phyloP scores from a whole-genome alignment of 2,888 invertebrate species.

The Alentia gelatinosa region DNA sequence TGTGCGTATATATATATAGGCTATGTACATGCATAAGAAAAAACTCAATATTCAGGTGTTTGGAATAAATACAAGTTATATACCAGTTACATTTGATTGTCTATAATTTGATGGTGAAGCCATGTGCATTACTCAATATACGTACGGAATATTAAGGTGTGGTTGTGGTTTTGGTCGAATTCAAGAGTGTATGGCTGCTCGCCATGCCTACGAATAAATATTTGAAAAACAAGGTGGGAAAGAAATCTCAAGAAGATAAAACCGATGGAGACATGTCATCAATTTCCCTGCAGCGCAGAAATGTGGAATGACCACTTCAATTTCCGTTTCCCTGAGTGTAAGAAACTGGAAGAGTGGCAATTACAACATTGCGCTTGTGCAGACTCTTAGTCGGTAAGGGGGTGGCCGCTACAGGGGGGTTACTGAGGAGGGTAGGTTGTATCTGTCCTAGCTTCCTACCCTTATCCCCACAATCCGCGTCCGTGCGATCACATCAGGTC shows the following conservation, averaged over 20 bases:
- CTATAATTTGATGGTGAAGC: no score
- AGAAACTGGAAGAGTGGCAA: constrained; percentile 30
- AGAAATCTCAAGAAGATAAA: background rate
- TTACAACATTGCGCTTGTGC: background rate
- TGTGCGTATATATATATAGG: no score
- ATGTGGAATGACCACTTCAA: constrained; percentile 40
- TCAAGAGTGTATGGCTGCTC: background rate
- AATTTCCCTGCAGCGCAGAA: background rate
- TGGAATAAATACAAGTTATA: no score
- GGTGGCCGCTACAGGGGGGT: background rate
- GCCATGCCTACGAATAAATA: background rate
- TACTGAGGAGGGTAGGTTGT: background rate
- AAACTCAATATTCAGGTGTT: no score
- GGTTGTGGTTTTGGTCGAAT: no score
- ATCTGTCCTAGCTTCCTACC: background rate
- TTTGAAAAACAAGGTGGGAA: background rate
- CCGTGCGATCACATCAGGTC: background rate
- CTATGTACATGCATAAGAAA: no score
- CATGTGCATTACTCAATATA: no score
- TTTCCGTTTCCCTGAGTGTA: constrained; percentile 17
- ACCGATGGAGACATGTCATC: background rate
- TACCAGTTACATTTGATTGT: no score
- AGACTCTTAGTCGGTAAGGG: background rate
- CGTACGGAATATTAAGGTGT: no score
- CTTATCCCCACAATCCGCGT: background rate